Base-by-base conservation (phyloP, 1,140 invertebrate species). In the Panagrolaimus sp. region DNA sequence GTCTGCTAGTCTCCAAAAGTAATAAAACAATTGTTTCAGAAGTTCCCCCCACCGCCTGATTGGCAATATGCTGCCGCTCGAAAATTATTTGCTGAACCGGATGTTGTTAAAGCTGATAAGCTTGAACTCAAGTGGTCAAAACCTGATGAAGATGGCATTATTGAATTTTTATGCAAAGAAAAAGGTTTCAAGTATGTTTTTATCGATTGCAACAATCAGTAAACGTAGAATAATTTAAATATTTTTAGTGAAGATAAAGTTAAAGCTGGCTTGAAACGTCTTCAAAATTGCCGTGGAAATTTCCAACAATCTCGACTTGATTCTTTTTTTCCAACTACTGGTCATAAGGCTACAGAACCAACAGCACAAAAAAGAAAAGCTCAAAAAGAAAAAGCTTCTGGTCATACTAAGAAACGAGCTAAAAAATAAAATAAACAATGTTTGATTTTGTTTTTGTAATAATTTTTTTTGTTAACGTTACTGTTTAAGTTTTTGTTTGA, bases 281-380 rank as follows among this genome's bases (percentile, higher is more conserved):
- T 98, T 16, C 72, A 88, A 16, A 98, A 97, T 85, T 90, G 91
- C 0, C 87, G 91, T 62, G 87, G 88, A 65, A 89, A 88, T 9
- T 88, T 89, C 48, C 92, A 91, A 0, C 96, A 98, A 85, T 93
- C 91, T 14, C 86, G 96, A 74, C 87, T 99, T 0, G 96, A 98
- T 84, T 88, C 89, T 43, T 99, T 98, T 84, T 99, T 99, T 83
- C 94, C 89, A 84, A 23, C 73, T 11, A 51, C 63, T 14, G 57
- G 31, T 23, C 45, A 67, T 20, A 68, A 68, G 9, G 27, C 38
- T 23, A 67, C 77, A 9, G 63, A 63, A 38, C 13, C 72, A 9
- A 45, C 78, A 8, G 63, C 72, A 20, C 51, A 63, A 25, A 81
- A 81, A 46, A 70, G 77, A 9, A 79, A 81, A 65, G 65, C 46